A percentile compares a stretch with the other conserved stretches of the same genome.
These are phyloP conservation scores for Pipistrellus pipistrellus DNA, from an alignment of 2,797 vertebrate genomes.

Conservation along the genomic window DNA sequence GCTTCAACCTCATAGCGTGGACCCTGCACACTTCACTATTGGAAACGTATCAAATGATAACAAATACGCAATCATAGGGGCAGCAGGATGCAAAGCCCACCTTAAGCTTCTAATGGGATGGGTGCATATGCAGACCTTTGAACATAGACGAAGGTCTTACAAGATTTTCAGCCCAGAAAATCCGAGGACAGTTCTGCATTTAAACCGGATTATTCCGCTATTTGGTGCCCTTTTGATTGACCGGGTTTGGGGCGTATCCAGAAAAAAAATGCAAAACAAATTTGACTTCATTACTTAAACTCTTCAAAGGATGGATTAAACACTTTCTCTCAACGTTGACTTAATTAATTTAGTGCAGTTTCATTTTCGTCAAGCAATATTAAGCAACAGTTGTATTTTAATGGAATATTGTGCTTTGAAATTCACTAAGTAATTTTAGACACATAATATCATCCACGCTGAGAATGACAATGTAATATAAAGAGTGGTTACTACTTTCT, in stretches of 20 bases:
- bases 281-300: not conserved
- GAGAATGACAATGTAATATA: conserved; percentile 8
- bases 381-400: not conserved
- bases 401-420: not conserved
- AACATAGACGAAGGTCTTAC: no score
- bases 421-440: not conserved
- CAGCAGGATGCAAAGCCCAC: not conserved
- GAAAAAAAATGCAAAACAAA: not conserved
- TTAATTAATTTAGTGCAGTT: not conserved
- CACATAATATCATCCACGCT: not conserved
- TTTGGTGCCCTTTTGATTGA: not conserved
- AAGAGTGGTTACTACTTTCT: not conserved
- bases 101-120: not conserved
- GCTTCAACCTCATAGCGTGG: no score
- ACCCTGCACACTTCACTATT: not conserved
- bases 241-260: not conserved
- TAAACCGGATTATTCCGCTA: not conserved
- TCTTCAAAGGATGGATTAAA: not conserved
- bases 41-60: not conserved
- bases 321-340: not conserved
- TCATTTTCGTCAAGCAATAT: not conserved
- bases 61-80: not conserved
- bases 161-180: not conserved
- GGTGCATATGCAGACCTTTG: no score
- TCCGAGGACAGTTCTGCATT: not conserved